Conservation (phyloP, 2,797 vertebrate species). For the Syngnathus acus region DNA sequence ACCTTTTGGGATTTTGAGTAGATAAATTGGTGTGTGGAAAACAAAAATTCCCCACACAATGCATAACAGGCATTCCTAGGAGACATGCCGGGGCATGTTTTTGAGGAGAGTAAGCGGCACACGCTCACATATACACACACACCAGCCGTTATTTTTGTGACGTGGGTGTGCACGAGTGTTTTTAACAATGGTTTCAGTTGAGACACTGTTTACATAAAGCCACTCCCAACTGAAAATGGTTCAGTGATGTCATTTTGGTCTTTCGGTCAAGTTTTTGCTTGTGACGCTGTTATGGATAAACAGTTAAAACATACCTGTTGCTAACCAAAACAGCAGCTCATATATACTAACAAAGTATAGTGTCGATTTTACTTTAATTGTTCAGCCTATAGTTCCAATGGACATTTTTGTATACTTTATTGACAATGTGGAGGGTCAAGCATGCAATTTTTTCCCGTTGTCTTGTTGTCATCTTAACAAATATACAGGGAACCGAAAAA, state of each 20-base stretch:
- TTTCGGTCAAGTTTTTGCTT: background rate
- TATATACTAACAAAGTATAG: background rate
- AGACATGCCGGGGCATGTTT: constrained; percentile 52
- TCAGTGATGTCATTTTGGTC: background rate
- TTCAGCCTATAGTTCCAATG: too few relatives aligned
- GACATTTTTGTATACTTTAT: background rate
- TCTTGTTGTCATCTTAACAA: background rate
- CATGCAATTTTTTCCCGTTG: background rate
- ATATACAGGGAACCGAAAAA: background rate
- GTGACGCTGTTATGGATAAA: background rate
- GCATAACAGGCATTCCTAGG: constrained; percentile 48
- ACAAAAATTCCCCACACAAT: constrained; percentile 23
- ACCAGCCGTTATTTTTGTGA: constrained; percentile 15
- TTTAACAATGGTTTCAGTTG: background rate
- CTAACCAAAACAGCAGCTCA: too few relatives aligned
- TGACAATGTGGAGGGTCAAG: background rate
- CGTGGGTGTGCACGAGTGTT: background rate
- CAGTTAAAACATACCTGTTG: background rate
- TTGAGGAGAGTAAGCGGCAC: constrained; percentile 20
- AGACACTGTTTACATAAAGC: background rate
- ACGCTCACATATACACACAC: constrained; percentile 4
- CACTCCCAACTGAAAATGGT: background rate
- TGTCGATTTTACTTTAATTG: too few relatives aligned
- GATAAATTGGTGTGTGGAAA: constrained; percentile 21
- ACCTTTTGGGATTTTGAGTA: constrained; percentile 32